Evolutionary conservation across 2,797 vertebrate genomes (phyloP), one percentile per base, ranked within the genome.

Genomic region (Cyprinella venusta): DNA sequence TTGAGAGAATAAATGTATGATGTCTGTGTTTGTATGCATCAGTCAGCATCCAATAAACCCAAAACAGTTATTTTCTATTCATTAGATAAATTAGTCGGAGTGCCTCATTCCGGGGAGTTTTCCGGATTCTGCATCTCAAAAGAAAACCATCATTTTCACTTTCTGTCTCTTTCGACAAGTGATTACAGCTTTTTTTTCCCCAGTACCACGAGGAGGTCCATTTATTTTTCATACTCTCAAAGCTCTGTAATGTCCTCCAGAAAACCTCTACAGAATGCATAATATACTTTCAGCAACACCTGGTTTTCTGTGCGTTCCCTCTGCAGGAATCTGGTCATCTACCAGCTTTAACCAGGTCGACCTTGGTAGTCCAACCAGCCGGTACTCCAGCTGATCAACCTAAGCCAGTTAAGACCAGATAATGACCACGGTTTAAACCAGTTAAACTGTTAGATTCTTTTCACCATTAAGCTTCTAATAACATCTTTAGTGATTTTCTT

Each of bases 101-200:
- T 88, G 72, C 71, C 36, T 74, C 77, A 89, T 72, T 76, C 84
- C 80, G 48, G 48, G 18, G 67, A 75, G 86, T 68, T 89, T 90
- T 68, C 84, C 78, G 83, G 86, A 89, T 91, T 89, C 88, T 86
- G 70, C 81, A 81, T 82, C 64, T 82, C 50, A 16, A 21, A 69
- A 90, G 90, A 92, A 88, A 91, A 83, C 67, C 80, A 90, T 86
- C 38, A 78, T 89, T 89, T 89, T 91, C 88, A 36, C 88, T 84
- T 79, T 80, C 69, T 30, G 65, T 90, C 81, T 33, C 80, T 33
- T 65, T 76, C 5, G 8, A 5, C 26, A 76, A 42, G n/a, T 59
- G 50, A 82, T 68, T 68, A 59, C 72, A 33, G 64, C 21, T 59
- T 76, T 45, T 52, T 74, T 65, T 76, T 5, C 5, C 0, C 18